Conservation (phyloP, 2,797 vertebrate species). For the Melanotaenia trifasciata region DNA sequence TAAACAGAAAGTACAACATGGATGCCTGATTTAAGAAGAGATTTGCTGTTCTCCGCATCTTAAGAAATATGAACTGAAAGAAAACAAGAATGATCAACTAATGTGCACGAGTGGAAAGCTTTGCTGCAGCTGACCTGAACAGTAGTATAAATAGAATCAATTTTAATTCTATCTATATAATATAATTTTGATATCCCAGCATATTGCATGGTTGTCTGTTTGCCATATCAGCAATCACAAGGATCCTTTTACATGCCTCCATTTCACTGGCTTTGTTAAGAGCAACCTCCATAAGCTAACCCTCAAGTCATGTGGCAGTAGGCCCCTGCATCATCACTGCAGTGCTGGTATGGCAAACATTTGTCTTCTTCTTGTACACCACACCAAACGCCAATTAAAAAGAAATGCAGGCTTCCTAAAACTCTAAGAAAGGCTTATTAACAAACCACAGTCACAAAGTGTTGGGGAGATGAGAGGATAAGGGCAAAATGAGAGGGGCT, state of each 20-base stretch:
- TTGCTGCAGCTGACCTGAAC: background rate
- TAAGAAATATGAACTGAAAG: background rate
- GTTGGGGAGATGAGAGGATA: constrained; percentile 70
- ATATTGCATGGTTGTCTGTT: background rate
- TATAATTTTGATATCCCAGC: background rate
- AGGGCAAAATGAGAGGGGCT: constrained; percentile 62
- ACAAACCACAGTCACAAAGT: constrained; percentile 65
- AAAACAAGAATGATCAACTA: background rate
- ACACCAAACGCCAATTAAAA: constrained; percentile 70
- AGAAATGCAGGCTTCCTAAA: constrained; percentile 70
- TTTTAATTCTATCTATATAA: background rate
- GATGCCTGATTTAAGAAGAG: background rate
- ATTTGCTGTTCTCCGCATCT: background rate
- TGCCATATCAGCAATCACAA: constrained; percentile 19
- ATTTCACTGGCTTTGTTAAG: constrained; percentile 25
- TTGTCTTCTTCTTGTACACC: constrained; percentile 60
- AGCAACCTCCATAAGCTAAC: constrained; percentile 46
- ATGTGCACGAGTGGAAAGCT: background rate
- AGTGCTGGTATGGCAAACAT: constrained; percentile 69
- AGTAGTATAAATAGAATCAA: background rate
- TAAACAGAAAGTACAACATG: background rate
- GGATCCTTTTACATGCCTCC: constrained; percentile 20
- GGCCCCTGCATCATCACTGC: constrained; percentile 48
- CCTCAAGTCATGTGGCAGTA: constrained; percentile 61
- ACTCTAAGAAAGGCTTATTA: constrained; percentile 65